Percentiles rank a stretch among this genome's conserved stretches.
These are phyloP conservation scores for Laspeyria flexula DNA, from an alignment of 2,888 invertebrate genomes.

Conservation along the genomic window DNA sequence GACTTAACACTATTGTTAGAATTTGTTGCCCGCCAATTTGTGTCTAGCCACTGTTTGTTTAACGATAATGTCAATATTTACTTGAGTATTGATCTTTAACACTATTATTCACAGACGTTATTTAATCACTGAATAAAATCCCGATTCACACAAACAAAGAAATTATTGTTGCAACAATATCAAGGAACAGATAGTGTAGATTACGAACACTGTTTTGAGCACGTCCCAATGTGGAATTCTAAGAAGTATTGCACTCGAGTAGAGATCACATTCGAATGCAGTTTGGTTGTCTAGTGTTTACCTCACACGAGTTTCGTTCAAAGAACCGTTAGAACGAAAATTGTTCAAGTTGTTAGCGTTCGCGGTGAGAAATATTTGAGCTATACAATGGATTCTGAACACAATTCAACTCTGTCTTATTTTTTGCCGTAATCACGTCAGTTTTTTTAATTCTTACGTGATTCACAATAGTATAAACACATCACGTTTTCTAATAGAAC, in stretches of 20 bases:
- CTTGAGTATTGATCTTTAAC: constrained; percentile 41
- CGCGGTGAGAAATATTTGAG: constrained; percentile 47
- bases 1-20: constrained; percentile 59
- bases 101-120: constrained; percentile 45
- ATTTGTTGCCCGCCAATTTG: constrained; percentile 36
- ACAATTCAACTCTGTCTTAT: constrained; percentile 33
- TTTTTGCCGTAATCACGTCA: constrained; percentile 26
- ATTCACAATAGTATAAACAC: constrained; percentile 13
- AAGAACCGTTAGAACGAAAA: constrained; percentile 60
- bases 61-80: constrained; percentile 54
- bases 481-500: constrained; percentile 9
- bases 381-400: constrained; percentile 42
- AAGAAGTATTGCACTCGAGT: constrained; percentile 36
- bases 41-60: constrained; percentile 29
- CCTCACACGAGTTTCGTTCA: constrained; percentile 51
- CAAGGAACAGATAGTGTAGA: constrained; percentile 36
- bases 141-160: constrained; percentile 50
- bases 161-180: constrained; percentile 49
- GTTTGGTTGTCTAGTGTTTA: constrained; percentile 32
- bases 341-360: constrained; percentile 50
- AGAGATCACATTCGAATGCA: constrained; percentile 43
- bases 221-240: constrained; percentile 21
- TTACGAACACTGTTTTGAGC: constrained; percentile 26
- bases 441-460: constrained; percentile 16
- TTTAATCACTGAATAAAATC: constrained; percentile 44